Percentiles rank a stretch among this genome's conserved stretches.
phyloP scores from a whole-genome alignment of 2,888 invertebrate species.

The Orgyia antiqua region DNA sequence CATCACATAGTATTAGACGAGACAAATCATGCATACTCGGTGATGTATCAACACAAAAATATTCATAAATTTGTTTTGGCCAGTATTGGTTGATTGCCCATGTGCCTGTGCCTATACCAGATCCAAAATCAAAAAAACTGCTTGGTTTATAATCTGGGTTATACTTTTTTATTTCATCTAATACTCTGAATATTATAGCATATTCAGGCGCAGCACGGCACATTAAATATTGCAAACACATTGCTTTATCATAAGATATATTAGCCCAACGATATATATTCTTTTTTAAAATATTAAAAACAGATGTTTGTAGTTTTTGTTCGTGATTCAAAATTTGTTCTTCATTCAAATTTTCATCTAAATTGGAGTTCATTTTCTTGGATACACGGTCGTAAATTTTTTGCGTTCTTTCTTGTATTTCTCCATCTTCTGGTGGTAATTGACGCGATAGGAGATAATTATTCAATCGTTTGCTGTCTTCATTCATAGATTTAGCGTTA shows the following conservation, averaged over 20 bases:
- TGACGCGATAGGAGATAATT: slow-evolving; percentile 81
- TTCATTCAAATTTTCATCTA: slow-evolving; percentile 32
- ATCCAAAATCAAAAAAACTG: slow-evolving; percentile 93
- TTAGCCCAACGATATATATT: slow-evolving; percentile 86
- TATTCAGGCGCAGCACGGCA: slow-evolving; percentile 86
- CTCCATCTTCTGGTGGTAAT: slow-evolving; percentile 80
- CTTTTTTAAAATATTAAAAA: slow-evolving; percentile 76
- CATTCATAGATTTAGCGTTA: slow-evolving; percentile 72
- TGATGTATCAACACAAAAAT: slow-evolving; percentile 91
- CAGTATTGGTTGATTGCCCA: slow-evolving; percentile 90
- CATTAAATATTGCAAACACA: slow-evolving; percentile 83
- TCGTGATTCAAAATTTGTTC: slow-evolving; percentile 59
- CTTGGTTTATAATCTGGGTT: slow-evolving; percentile 84
- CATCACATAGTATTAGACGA: slow-evolving; percentile 82
- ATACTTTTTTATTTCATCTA: slow-evolving; percentile 83
- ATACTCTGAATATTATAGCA: slow-evolving; percentile 82
- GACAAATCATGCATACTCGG: slow-evolving; percentile 89
- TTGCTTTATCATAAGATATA: slow-evolving; percentile 82
- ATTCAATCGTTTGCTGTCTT: slow-evolving; percentile 73
- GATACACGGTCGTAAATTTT: slow-evolving; percentile 57
- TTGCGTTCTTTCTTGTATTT: slow-evolving; percentile 62
- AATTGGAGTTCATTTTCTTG: slow-evolving; percentile 34
- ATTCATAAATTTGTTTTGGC: slow-evolving; percentile 85
- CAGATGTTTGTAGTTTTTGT: slow-evolving; percentile 69
- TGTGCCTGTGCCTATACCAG: slow-evolving; percentile 90